A percentile compares a stretch with the other conserved stretches of the same genome.
Conservation (phyloP, 2,888 invertebrate species). For the Yponomeuta cagnagella region DNA sequence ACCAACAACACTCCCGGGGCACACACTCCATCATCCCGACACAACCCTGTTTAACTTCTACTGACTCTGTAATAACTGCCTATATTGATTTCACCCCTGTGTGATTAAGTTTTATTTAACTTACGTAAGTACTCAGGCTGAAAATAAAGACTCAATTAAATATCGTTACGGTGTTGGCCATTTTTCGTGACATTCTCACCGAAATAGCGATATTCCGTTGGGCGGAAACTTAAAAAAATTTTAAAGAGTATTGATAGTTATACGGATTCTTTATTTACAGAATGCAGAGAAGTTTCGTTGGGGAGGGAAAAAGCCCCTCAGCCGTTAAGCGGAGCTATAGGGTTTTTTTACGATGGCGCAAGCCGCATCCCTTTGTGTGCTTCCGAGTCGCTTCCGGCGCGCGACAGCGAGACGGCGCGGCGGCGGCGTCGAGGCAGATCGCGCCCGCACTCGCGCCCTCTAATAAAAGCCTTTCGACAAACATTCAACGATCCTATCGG, state of each 20-base stretch:
- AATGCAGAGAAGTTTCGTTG: slow-evolving; percentile 6
- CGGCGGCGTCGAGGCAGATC: slow-evolving; percentile 10
- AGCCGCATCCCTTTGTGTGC: slow-evolving; percentile 36
- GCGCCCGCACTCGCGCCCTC: slow-evolving; percentile 17
- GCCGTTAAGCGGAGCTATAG: slow-evolving; percentile 32
- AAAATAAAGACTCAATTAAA: neutral
- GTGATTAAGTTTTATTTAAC: neutral
- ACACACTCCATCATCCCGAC: neutral
- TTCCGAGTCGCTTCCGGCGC: slow-evolving; percentile 26
- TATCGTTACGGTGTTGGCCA: neutral
- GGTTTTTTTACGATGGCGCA: slow-evolving; percentile 43
- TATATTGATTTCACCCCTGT: neutral
- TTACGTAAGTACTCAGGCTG: neutral
- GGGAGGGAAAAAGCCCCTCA: slow-evolving; percentile 24
- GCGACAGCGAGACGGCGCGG: slow-evolving; percentile 10
- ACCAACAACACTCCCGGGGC: neutral
- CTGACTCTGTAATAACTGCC: neutral
- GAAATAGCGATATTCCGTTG: neutral
- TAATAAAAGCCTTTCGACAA: slow-evolving; percentile 36
- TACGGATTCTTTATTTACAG: slow-evolving; percentile 11
- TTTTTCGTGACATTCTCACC: neutral
- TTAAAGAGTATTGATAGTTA: neutral
- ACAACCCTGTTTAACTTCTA: neutral
- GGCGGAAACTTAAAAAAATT: neutral
- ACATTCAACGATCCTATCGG: slow-evolving; percentile 34